A percentile compares a stretch with the other conserved stretches of the same genome.
Evolutionary conservation across 2,888 invertebrate species (phyloP).

Genomic region (Hartigia nigra): DNA sequence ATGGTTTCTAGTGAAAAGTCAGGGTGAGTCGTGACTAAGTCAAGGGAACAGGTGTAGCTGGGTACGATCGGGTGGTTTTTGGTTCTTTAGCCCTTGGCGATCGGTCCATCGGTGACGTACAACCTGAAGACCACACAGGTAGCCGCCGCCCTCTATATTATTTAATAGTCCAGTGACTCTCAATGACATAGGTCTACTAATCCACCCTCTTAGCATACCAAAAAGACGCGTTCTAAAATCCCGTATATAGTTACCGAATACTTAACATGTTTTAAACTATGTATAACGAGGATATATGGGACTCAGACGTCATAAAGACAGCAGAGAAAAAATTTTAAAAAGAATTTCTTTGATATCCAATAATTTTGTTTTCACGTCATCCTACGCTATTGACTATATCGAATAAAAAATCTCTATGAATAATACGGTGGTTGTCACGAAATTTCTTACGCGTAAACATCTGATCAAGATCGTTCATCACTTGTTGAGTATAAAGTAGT

Average conservation of each 20-base stretch:
- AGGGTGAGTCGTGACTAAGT: neutral
- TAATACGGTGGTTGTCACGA: neutral
- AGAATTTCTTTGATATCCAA: neutral
- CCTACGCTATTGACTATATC: neutral
- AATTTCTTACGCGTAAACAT: slow-evolving; percentile 33
- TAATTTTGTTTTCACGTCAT: neutral
- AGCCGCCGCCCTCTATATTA: slow-evolving; percentile 20
- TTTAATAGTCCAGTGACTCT: slow-evolving; percentile 26
- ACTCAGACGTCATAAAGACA: neutral
- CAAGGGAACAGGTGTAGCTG: slow-evolving; percentile 21
- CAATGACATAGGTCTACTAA: slow-evolving; percentile 12
- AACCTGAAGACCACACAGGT: slow-evolving; percentile 20
- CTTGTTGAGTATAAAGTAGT: slow-evolving; percentile 34
- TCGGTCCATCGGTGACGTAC: slow-evolving; percentile 9
- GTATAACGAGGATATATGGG: neutral
- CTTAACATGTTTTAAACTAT: neutral
- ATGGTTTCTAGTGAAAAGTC: neutral
- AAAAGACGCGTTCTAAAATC: neutral
- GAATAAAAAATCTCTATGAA: neutral
- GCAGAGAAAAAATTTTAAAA: neutral
- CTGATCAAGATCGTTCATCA: slow-evolving; percentile 45
- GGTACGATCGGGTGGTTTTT: slow-evolving; percentile 25
- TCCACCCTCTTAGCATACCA: slow-evolving; percentile 5
- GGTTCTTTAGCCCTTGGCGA: slow-evolving; percentile 19
- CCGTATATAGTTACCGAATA: neutral